Evolutionary conservation across 2,113 vertebrate species (phyloP).

Genomic region (Clupea harengus): DNA sequence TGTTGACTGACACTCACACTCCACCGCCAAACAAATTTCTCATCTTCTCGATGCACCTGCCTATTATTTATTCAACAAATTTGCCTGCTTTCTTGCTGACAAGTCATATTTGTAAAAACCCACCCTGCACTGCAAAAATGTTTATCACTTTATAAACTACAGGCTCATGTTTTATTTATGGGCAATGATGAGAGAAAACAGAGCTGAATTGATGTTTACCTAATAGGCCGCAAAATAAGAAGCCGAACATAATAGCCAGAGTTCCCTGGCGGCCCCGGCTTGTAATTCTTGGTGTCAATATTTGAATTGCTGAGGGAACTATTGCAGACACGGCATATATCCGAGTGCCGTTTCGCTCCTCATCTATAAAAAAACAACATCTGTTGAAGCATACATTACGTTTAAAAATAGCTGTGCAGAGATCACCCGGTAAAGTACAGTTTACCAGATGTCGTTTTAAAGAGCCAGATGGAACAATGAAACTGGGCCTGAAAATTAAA

Average conservation of each 20-base stretch:
- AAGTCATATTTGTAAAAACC: conserved; percentile 83
- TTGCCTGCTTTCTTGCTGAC: conserved; percentile 80
- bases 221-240: conserved; percentile 81
- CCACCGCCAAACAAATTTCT: conserved; percentile 71
- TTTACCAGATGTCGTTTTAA: conserved; percentile 99
- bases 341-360: conserved; percentile 82
- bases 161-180: conserved; percentile 88
- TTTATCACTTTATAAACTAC: conserved; percentile 87
- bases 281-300: conserved; percentile 87
- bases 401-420: conserved; percentile 99
- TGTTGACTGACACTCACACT: conserved; percentile 70
- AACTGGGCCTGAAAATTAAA: conserved; percentile 98
- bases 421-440: conserved; percentile 99
- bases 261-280: conserved; percentile 77
- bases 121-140: conserved; percentile 78
- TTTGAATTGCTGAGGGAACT: conserved; percentile 87
- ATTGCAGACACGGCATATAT: conserved; percentile 81
- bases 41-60: conserved; percentile 63
- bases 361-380: conserved; percentile 99
- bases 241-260: conserved; percentile 75
- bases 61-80: conserved; percentile 88
- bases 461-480: conserved; percentile 99
- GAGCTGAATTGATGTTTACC: conserved; percentile 83
- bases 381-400: conserved; percentile 99
- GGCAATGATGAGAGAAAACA: conserved; percentile 74